Percentiles rank a stretch among this genome's conserved stretches.
Conservation (phyloP, 2,797 vertebrate species). For the Arrhamphus sclerolepis region DNA sequence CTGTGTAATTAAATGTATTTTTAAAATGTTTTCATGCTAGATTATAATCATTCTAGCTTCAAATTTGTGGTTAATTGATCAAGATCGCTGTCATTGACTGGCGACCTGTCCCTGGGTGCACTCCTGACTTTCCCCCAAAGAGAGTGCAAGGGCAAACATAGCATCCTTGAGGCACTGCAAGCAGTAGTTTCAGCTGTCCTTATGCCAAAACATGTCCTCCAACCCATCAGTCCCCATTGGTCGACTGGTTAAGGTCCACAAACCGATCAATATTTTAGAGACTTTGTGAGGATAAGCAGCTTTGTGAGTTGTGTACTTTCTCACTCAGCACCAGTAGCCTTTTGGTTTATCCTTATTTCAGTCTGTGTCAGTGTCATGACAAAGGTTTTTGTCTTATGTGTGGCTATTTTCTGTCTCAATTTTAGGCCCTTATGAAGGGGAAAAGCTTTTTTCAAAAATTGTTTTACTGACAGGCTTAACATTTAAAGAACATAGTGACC, state of each 20-base stretch:
- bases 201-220: no score
- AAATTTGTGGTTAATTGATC: no score
- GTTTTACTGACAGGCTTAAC: constrained; percentile 24
- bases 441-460: constrained; percentile 23
- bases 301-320: constrained; percentile 15
- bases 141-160: constrained; percentile 38
- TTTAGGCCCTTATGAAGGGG: constrained; percentile 8
- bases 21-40: no score
- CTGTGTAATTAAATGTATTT: no score
- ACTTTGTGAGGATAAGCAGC: constrained; percentile 31
- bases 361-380: constrained; percentile 2
- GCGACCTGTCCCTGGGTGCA: no score
- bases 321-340: constrained; percentile 16
- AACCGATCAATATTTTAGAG: constrained; percentile 45
- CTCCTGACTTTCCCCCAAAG: no score
- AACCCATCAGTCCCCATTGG: constrained; percentile 17
- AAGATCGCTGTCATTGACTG: no score
- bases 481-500: constrained; percentile 42
- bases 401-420: constrained; percentile 20
- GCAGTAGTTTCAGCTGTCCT: no score
- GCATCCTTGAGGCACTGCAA: constrained; percentile 11
- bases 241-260: constrained; percentile 25
- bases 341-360: constrained; percentile 28
- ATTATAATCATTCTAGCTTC: no score
- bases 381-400: constrained; percentile 24